Percentiles rank a stretch among this genome's conserved stretches.
Conservation (phyloP, 2,797 vertebrate species). For the Oreochromis grahami region DNA sequence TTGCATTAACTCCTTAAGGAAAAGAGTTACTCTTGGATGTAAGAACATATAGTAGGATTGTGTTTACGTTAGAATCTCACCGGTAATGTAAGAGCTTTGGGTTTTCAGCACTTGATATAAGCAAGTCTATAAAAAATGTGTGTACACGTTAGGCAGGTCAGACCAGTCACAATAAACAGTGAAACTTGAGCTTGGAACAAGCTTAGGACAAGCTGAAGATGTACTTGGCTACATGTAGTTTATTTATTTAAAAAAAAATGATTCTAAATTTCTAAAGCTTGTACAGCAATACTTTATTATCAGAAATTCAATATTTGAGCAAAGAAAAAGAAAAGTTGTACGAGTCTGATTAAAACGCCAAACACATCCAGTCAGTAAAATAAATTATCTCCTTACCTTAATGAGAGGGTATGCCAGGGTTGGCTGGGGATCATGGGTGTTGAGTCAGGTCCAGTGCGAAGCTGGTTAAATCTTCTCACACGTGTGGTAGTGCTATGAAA, state of each 20-base stretch:
- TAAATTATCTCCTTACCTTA: slow-evolving; percentile 51
- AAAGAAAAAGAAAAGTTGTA: background rate
- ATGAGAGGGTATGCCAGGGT: slow-evolving; percentile 53
- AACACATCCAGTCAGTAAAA: background rate
- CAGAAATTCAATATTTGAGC: background rate
- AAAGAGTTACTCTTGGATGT: background rate
- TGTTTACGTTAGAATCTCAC: background rate
- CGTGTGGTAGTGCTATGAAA: slow-evolving; percentile 10
- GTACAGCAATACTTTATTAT: background rate
- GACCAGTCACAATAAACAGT: slow-evolving; percentile 10
- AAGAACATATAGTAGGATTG: background rate
- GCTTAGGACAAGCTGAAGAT: background rate
- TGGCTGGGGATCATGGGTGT: slow-evolving; percentile 51
- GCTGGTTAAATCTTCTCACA: slow-evolving; percentile 34
- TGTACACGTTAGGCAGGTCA: background rate
- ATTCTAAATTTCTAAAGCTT: background rate
- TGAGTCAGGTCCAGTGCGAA: slow-evolving; percentile 39
- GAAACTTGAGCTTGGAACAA: slow-evolving; percentile 1
- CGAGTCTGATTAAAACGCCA: background rate
- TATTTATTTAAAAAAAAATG: background rate
- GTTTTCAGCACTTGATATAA: background rate
- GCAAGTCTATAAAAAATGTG: background rate
- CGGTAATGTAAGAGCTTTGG: background rate
- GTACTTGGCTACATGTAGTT: background rate
- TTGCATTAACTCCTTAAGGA: background rate